Evolutionary conservation across 2,888 invertebrate genomes (phyloP), one percentile per base, ranked within the genome.

Genomic region (Theretra japonica): DNA sequence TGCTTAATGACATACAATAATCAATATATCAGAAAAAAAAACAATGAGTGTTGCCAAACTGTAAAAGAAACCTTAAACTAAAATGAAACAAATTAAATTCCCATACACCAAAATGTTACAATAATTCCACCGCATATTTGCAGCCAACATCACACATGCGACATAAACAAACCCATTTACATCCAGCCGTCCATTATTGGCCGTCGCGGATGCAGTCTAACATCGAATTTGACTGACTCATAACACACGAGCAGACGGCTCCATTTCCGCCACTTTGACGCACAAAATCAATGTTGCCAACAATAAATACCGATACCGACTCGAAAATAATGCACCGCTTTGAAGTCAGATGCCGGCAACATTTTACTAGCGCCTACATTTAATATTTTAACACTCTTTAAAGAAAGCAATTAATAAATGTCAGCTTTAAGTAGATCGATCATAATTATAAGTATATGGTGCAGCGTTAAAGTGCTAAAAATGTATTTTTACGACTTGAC

Each of bases 171-270:
- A 53, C 53, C 15, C 53, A 53, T 53, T n/a, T 53, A n/a, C 53
- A 53, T 53, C n/a, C 53, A 53, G 19, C 53, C 4, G 53, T 53
- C 53, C 53, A 53, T 53, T 53, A 53, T 53, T 53, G 53, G 53
- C 53, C 53, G 53, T 62, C 11, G 21, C 33, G 21, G 73, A 76
- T 73, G 74, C 71, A 72, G 72, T 56, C 73, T 59, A 62, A 62
- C 33, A 33, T 62, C 62, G 33, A 62, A 41, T 41, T 65, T 41
- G 41, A 65, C 65, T 65, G 59, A 17, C 59, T 59, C 59, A 23
- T 53, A 8, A 33, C 28, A 59, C 19, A 19, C 23, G 57, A 57
- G 25, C 59, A 28, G 59, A 25, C 59, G 11, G 21, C 33, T n/a
- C 62, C 41, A 21, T 62, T 62, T 62, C 41, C 62, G 62, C 62